Base-by-base conservation (phyloP, 2,113 vertebrate genomes). In the Phocoena phocoena region DNA sequence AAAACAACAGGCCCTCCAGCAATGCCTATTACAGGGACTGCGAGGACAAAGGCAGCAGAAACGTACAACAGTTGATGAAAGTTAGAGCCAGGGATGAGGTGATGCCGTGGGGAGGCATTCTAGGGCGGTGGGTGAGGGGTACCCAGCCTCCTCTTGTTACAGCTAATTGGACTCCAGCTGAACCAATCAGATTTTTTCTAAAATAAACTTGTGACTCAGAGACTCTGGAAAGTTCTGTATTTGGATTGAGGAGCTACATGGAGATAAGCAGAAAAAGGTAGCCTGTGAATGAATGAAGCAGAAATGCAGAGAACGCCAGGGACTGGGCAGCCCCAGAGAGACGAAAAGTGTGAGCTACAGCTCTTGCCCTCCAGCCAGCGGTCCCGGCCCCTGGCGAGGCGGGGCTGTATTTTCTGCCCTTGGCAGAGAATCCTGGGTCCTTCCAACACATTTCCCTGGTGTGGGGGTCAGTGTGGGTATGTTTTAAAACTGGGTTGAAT, bases 101-200 rank as follows among this genome's bases (percentile, higher is more conserved):
- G 15, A 28, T 2, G 0, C 2, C 0, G 7, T 60, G 33, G 58
- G 36, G 58, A 60, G 11, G 4, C 1, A 0, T 53, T 36, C 36
- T 17, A 10, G 13, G 9, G 77, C 14, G 2, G 21, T 47, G 67
- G 60, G 70, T 17, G 60, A 23, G 13, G 10, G 2, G 25, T 60
- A 12, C n/a, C 23, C 38, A 12, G 31, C 9, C 18, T 10, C 17
- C 26, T 13, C 21, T 31, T 17, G 23, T 71, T 36, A 31, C 44
- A 23, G 33, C 50, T 21, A 11, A 26, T 2, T 14, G 77, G 58
- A 41, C 62, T 65, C 68, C 26, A 20, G 14, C 26, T 21, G 20
- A 41, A 23, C 62, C 38, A n/a, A 28, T 8, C 28, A 28, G 33
- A 50, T 20, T 50, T 26, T 81, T 33, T 6, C 44, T 33, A 23